These are phyloP conservation scores for Ceyx melanurus DNA, from an alignment of 2,113 vertebrate genomes.

Conservation along the genomic window DNA sequence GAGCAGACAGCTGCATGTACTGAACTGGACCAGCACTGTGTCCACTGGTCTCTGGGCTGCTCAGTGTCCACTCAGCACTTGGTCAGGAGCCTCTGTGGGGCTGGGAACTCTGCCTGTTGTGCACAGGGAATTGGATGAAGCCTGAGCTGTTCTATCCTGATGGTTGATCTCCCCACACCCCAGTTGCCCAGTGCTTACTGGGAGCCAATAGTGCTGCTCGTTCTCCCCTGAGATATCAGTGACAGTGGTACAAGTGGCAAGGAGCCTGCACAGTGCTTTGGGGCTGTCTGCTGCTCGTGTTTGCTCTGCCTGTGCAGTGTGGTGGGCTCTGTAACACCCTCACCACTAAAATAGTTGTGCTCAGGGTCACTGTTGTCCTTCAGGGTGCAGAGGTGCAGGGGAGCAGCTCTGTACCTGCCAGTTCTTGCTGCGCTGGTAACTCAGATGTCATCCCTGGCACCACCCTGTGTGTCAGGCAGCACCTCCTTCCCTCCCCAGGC, in stretches of 20 bases:
- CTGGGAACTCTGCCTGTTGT: neutral
- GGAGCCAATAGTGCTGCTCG: neutral
- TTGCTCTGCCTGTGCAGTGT: accelerated
- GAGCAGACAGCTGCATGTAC: neutral
- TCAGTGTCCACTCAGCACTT: accelerated
- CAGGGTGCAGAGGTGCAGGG: accelerated
- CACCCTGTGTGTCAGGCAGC: neutral
- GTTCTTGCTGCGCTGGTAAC: neutral
- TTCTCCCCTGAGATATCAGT: neutral
- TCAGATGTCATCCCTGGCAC: neutral
- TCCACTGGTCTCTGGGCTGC: neutral
- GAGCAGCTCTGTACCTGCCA: neutral
- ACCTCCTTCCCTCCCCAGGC: neutral
- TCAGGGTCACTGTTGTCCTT: neutral
- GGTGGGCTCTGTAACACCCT: neutral
- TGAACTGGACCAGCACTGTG: neutral
- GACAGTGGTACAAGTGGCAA: neutral
- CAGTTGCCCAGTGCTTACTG: neutral
- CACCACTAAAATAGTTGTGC: no score
- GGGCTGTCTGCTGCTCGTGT: neutral
- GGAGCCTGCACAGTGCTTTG: neutral
- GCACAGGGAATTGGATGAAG: neutral
- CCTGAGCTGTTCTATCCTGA: neutral
- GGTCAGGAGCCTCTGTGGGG: neutral
- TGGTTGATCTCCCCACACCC: neutral